A percentile compares a stretch with the other conserved stretches of the same genome.
Conservation (phyloP, 2,888 invertebrate genomes). For the Himalopsyche japonica region DNA sequence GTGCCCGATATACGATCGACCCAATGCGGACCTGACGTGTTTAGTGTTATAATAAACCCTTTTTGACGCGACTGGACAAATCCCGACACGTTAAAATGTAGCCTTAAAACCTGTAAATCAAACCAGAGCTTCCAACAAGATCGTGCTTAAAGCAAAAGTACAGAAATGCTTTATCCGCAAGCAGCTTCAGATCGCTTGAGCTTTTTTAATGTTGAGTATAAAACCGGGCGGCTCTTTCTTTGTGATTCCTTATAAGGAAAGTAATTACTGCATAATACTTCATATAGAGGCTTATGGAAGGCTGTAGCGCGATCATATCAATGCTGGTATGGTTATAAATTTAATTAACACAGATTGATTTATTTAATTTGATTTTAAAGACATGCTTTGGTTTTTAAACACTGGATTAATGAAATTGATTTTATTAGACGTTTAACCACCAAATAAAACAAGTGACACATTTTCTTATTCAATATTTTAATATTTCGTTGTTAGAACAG, state of each 20-base stretch:
- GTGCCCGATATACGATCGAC: not conserved
- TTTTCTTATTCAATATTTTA: no score
- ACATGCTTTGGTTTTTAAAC: slow-evolving; percentile 9
- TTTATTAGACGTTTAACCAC: not conserved
- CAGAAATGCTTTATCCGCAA: not conserved
- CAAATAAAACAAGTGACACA: not conserved
- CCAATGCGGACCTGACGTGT: slow-evolving; percentile 41
- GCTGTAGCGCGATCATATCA: not conserved
- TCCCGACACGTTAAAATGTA: slow-evolving; percentile 44
- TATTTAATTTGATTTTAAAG: slow-evolving; percentile 36
- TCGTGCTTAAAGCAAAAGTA: not conserved
- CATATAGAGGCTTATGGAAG: slow-evolving; percentile 13
- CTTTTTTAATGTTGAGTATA: not conserved
- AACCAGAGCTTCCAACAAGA: not conserved
- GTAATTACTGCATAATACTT: slow-evolving; percentile 34
- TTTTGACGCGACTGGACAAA: slow-evolving; percentile 64
- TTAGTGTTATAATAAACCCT: slow-evolving; percentile 59
- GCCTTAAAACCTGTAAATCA: not conserved
- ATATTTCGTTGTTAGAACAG: no score
- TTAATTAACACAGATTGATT: slow-evolving; percentile 39
- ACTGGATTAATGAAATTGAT: not conserved
- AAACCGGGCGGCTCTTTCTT: slow-evolving; percentile 32
- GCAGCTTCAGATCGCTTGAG: not conserved
- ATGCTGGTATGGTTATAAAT: slow-evolving; percentile 33
- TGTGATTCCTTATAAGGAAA: slow-evolving; percentile 36